Evolutionary conservation across 2,888 invertebrate species (phyloP).

Genomic region (Platycnemis pennipes): DNA sequence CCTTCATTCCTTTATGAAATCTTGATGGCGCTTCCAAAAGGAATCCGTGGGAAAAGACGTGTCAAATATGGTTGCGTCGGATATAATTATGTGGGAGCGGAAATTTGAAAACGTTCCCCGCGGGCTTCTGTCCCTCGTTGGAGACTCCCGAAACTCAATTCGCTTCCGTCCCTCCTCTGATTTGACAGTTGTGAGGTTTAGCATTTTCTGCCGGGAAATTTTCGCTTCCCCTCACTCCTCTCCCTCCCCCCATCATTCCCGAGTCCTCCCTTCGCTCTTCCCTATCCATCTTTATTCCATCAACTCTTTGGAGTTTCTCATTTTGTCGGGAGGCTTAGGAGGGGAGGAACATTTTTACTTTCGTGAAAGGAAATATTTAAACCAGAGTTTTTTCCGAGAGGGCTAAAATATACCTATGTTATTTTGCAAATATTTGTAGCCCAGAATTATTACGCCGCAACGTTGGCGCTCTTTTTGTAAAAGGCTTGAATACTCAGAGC

Average conservation of each 20-base stretch:
- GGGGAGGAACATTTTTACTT: no score
- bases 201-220: background rate
- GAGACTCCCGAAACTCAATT: background rate
- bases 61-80: background rate
- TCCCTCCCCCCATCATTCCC: background rate
- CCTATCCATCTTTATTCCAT: background rate
- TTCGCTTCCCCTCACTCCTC: background rate
- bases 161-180: background rate
- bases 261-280: background rate
- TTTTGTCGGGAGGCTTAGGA: background rate
- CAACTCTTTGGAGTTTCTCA: background rate
- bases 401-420: background rate
- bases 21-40: background rate
- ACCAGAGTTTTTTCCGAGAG: background rate
- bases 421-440: no score
- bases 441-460: no score
- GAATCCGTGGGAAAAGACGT: background rate
- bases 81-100: background rate
- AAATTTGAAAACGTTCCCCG: background rate
- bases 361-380: background rate
- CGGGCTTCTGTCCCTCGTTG: background rate
- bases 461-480: no score
- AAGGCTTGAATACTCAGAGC: no score
- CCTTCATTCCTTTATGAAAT: background rate
- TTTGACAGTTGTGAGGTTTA: background rate